Percentiles rank a stretch among this genome's conserved stretches.
These are phyloP conservation scores for Carcharodon carcharias DNA, from an alignment of 2,797 vertebrate genomes.

Conservation along the genomic window DNA sequence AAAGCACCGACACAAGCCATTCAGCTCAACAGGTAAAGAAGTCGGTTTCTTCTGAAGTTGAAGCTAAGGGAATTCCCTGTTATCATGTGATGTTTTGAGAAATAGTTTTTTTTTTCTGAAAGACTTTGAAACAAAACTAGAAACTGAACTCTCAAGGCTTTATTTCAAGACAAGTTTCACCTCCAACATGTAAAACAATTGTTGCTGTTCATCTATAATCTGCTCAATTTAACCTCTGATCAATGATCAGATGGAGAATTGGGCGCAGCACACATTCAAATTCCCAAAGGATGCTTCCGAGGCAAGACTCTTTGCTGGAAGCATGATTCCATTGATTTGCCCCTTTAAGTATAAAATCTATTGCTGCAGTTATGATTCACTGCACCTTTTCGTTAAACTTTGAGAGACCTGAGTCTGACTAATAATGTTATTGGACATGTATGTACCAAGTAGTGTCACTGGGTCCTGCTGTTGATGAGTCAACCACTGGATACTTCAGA, in stretches of 20 bases:
- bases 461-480: conserved; percentile 78
- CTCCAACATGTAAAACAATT: neutral
- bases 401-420: conserved; percentile 73
- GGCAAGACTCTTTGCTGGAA: neutral
- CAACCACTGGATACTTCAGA: conserved; percentile 57
- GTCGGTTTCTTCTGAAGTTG: neutral
- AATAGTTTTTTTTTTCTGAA: neutral
- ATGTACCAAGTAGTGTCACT: conserved; percentile 66
- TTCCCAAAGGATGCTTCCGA: neutral
- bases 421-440: conserved; percentile 82
- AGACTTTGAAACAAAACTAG: neutral
- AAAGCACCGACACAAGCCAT: neutral
- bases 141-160: neutral
- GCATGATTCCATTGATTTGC: neutral
- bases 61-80: neutral
- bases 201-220: neutral
- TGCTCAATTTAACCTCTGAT: neutral
- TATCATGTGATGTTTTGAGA: neutral
- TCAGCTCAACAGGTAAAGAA: neutral
- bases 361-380: neutral
- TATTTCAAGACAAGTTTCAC: neutral
- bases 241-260: neutral
- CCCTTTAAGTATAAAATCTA: neutral
- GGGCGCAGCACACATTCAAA: neutral
- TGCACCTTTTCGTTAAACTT: conserved; percentile 41